Percentiles rank a stretch among this genome's conserved stretches.
phyloP scores from a whole-genome alignment of 1,140 invertebrate species.

The Macrobrachium rosenbergii region DNA sequence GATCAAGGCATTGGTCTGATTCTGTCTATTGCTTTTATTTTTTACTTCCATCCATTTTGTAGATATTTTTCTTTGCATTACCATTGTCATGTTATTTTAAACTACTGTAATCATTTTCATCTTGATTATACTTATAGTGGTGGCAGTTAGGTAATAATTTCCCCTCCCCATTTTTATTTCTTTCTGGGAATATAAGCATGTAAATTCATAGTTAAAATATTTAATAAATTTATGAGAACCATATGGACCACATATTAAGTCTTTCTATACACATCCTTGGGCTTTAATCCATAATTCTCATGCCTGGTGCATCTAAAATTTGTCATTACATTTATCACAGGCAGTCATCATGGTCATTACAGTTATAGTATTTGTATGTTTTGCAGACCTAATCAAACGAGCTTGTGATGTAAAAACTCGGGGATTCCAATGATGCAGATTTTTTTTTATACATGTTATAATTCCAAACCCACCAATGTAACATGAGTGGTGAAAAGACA shows the following conservation, averaged over 20 bases:
- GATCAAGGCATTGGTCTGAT: conserved; percentile 26
- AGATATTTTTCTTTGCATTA: conserved; percentile 62
- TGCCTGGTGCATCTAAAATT: conserved; percentile 31
- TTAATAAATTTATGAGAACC: conserved; percentile 62
- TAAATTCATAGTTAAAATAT: conserved; percentile 63
- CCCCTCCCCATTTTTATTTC: conserved; percentile 30
- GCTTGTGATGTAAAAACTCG: conserved; percentile 38
- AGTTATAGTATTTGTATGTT: conserved; percentile 42
- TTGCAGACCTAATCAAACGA: conserved; percentile 58
- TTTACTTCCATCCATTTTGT: conserved; percentile 58
- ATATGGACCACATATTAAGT: conserved; percentile 61
- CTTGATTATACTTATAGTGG: conserved; percentile 61
- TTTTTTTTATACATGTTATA: conserved; percentile 2
- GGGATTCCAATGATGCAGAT: conserved; percentile 50
- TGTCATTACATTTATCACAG: conserved; percentile 49
- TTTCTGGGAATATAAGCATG: conserved; percentile 57
- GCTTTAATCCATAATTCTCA: conserved; percentile 43
- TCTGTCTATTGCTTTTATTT: conserved; percentile 54
- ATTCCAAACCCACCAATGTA: conserved; percentile 41
- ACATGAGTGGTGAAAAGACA: conserved; percentile 34
- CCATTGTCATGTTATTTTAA: conserved; percentile 63
- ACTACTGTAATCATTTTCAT: conserved; percentile 58
- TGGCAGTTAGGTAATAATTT: conserved; percentile 61
- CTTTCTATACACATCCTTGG: conserved; percentile 49
- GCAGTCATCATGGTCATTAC: conserved; percentile 39